These are phyloP conservation scores for Craterocephalus amniculus DNA, from an alignment of 2,797 vertebrate species.

Conservation along the genomic window DNA sequence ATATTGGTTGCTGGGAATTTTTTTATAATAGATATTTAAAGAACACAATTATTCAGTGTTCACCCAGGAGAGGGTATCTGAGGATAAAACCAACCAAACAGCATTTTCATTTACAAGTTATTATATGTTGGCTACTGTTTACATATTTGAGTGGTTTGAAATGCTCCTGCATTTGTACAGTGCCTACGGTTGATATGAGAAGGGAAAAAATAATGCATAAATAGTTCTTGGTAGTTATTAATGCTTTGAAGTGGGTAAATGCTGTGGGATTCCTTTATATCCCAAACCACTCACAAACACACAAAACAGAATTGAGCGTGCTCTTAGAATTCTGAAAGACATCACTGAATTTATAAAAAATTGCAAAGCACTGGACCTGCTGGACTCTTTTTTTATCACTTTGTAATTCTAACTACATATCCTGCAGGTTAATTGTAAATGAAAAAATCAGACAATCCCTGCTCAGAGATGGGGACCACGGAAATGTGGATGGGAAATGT, in stretches of 20 bases:
- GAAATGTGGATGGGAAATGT: slow-evolving; percentile 73
- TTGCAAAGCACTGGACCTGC: slow-evolving; percentile 34
- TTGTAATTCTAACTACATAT: slow-evolving; percentile 73
- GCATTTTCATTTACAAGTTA: slow-evolving; percentile 21
- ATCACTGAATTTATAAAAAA: slow-evolving; percentile 45
- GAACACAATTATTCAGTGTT: slow-evolving; percentile 57
- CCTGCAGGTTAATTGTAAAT: slow-evolving; percentile 73
- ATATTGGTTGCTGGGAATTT: slow-evolving; percentile 49
- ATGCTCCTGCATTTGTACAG: slow-evolving; percentile 27
- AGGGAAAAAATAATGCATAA: not conserved
- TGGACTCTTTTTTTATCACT: slow-evolving; percentile 51
- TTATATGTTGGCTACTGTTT: slow-evolving; percentile 53
- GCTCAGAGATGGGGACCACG: slow-evolving; percentile 44
- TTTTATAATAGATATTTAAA: slow-evolving; percentile 57
- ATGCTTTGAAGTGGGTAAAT: slow-evolving; percentile 34
- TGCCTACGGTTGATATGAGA: slow-evolving; percentile 16
- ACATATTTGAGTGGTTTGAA: slow-evolving; percentile 38
- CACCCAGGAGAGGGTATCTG: slow-evolving; percentile 42
- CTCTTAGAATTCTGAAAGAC: slow-evolving; percentile 23
- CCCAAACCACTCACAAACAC: not conserved
- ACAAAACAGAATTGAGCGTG: slow-evolving; percentile 16
- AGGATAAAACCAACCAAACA: slow-evolving; percentile 56
- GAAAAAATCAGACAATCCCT: slow-evolving; percentile 64
- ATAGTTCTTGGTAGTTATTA: slow-evolving; percentile 4
- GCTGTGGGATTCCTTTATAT: slow-evolving; percentile 9